A percentile compares a stretch with the other conserved stretches of the same genome.
These are phyloP conservation scores for Anomalospiza imberbis DNA, from an alignment of 2,797 vertebrate species.

Conservation along the genomic window DNA sequence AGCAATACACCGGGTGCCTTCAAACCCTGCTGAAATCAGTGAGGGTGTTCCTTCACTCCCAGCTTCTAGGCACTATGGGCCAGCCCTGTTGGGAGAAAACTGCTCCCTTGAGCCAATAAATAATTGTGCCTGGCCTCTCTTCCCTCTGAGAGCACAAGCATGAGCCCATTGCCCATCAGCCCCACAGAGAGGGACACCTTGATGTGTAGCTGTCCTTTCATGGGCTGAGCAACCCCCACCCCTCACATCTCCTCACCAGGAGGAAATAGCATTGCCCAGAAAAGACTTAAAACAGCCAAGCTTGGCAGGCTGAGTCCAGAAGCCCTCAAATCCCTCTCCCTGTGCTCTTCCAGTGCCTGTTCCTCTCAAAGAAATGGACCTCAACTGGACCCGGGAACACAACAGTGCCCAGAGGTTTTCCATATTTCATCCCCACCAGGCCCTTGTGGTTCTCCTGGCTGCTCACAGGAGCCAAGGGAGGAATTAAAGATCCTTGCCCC, in stretches of 20 bases:
- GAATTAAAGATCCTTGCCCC: background rate
- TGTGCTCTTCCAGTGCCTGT: background rate
- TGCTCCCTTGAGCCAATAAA: background rate
- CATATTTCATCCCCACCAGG: background rate
- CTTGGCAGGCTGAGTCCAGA: background rate
- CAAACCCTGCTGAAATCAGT: background rate
- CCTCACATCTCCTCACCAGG: background rate
- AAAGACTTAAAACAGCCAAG: background rate
- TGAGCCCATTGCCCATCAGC: background rate
- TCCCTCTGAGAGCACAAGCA: background rate
- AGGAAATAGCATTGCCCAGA: background rate
- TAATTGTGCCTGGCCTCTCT: background rate
- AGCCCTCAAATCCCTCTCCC: background rate
- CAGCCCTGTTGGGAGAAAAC: background rate
- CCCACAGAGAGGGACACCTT: background rate
- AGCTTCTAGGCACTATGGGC: background rate
- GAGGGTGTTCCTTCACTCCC: background rate
- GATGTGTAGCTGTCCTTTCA: background rate
- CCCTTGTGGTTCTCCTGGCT: background rate
- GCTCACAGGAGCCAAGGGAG: background rate
- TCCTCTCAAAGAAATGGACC: background rate
- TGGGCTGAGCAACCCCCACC: background rate
- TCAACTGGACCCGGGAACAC: background rate
- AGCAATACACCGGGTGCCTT: background rate
- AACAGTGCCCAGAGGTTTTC: background rate